Base-by-base conservation (phyloP, 2,888 invertebrate species). In the Dromius quadrimaculatus region DNA sequence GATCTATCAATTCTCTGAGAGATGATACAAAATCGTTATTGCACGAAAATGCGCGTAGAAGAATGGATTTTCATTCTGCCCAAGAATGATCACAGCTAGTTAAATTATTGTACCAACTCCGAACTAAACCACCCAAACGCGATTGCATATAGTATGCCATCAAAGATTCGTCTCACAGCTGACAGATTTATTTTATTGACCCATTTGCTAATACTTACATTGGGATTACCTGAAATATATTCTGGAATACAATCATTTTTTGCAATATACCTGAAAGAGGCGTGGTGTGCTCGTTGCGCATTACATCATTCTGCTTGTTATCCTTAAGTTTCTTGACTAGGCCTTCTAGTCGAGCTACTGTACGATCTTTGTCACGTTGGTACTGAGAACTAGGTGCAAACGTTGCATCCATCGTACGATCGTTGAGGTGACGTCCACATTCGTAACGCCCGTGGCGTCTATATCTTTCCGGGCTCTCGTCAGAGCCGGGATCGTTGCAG, bases 121-220 rank as follows among this genome's bases (percentile, higher is more conserved):
- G 11, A 22, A 62, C 45, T n/a, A 47, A 4, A 3, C 47, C 47
- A 47, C 1, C 20, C 11, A 47, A 22, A 9, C 47, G 19, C 2
- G 45, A 45, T 17, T 45, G 45, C 45, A 19, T 45, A 19, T 45
- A 45, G 20, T 45, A 45, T 17, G 9, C 9, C 45, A 45, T 45
- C 2, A 47, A 22, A 1, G 20, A 22, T 47, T 22, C 20, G 47
- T 47, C 47, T 43, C 3, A 43, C 41, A 43, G 41, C 41, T 43
- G 17, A 15, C n/a, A 73, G 71, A 19, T 73, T 72, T 15, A 73
- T 73, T 70, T 73, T 73, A 47, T 71, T 13, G 6, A 73, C 17
- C 73, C 71, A 73, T 9, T 61, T 54, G 6, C 11, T 28, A n/a
- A 65, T 23, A 2, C 47, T 43, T 11, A 57, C 9, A 15, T 72